phyloP scores from a whole-genome alignment of 2,113 vertebrate genomes.

The Melanocharis versteri region DNA sequence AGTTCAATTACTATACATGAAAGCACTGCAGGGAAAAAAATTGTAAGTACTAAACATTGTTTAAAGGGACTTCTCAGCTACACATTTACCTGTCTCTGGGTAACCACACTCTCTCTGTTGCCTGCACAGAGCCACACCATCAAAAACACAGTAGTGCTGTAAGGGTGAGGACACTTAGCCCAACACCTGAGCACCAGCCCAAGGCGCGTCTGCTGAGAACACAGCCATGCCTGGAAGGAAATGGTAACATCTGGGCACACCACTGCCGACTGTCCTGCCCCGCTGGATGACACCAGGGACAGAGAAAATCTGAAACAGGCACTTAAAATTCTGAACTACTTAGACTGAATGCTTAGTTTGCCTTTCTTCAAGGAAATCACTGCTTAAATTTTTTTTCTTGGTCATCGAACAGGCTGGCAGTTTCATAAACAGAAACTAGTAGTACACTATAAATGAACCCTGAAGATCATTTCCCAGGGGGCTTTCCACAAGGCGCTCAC shows the following conservation, averaged over 20 bases:
- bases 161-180: neutral
- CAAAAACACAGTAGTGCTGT: accelerated
- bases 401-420: constrained; percentile 26
- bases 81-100: neutral
- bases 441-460: constrained; percentile 7
- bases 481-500: neutral
- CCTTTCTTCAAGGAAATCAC: constrained; percentile 35
- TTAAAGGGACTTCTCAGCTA: neutral
- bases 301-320: neutral
- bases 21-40: accelerated
- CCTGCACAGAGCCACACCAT: neutral
- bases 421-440: constrained; percentile 31
- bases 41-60: neutral
- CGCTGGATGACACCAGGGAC: neutral
- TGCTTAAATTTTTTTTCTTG: neutral
- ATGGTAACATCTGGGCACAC: neutral
- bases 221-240: neutral
- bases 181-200: neutral
- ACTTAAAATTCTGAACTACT: neutral
- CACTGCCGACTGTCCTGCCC: neutral
- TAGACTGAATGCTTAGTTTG: neutral
- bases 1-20: neutral
- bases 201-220: neutral
- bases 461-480: constrained; percentile 8
- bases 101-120: neutral